Base-by-base conservation (phyloP, 2,888 invertebrate species). In the Stomorhina lunata region DNA sequence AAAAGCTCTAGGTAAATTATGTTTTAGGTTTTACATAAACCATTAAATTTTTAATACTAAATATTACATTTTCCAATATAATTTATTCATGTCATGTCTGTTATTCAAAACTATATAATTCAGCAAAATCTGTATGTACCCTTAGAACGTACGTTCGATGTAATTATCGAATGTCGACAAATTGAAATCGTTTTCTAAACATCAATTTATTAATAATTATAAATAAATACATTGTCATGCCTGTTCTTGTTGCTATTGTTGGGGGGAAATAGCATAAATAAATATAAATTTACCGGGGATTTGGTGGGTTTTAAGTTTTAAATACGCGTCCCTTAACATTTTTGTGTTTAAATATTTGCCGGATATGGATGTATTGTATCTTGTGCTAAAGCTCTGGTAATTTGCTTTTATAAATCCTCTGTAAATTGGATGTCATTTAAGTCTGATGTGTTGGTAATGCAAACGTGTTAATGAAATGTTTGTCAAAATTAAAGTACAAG, bases 351-450 rank as follows among this genome's bases (percentile, higher is more conserved):
- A n/a, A n/a, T n/a, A n/a, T n/a, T n/a, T n/a, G n/a, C n/a, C n/a
- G n/a, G n/a, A n/a, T n/a, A n/a, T n/a, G n/a, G n/a, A n/a, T n/a
- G n/a, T n/a, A n/a, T n/a, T n/a, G n/a, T n/a, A n/a, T n/a, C n/a
- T n/a, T n/a, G n/a, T 1, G 4, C 2, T 66, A 43, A 66, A 72
- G 48, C 66, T 61, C 12, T 17, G 22, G 66, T 61, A 80, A 80
- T 66, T 73, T 59, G 59, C 43, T 66, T 53, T 55, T 57, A 34
- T 66, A 82, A 82, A 78, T 82, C 78, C 73, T 57, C 37, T 27
- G 37, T 75, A 78, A 78, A 82, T 82, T 73, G 57, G 65, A 40
- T 75, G 53, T 69, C 72, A 82, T 65, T 40, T 69, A 69, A 50
- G 25, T 40, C 50, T 29, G 55, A 15, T 20, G 15, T 45, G 75